Evolutionary conservation across 2,888 invertebrate species (phyloP), one percentile per base, ranked within the genome.

Genomic region (Achlya flavicornis): DNA sequence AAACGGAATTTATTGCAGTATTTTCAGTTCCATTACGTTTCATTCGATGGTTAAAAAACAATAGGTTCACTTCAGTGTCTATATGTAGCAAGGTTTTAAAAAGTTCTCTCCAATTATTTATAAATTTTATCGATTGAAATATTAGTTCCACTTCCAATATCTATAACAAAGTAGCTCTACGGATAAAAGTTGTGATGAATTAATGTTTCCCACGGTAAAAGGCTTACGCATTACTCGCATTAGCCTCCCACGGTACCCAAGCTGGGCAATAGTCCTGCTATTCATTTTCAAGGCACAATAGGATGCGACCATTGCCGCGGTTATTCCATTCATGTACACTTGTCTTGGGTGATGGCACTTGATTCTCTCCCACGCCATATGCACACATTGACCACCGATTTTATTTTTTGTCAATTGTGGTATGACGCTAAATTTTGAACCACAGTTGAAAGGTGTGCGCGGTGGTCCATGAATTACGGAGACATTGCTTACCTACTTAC

Each of bases 171-270:
- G 48, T 16, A 48, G 8, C 5, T 16, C n/a, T 53, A 53, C 53
- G 10, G 10, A 19, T 41, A 43, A 26, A 41, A 12, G 12, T 33
- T 10, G 38, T 8, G 35, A 16, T 59, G 16, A 59, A 16, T 38
- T 59, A 16, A 16, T 26, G 61, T 62, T 83, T 86, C 85, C 76
- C 86, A 86, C 83, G 82, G 77, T 75, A 76, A 69, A 78, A 77
- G 78, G 79, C 74, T 78, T 77, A 70, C 64, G 58, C n/a, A 64
- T 41, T 35, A 58, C 14, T 12, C 26, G 41, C 26, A 60, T 64
- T 59, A 66, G 66, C 76, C 74, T 84, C 88, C 82, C 84, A 86
- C 84, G 83, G 73, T 67, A 76, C 71, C 64, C 67, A 63, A 68
- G 69, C 66, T 69, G 66, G 65, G 61, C 64, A 67, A 67, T 65